Evolutionary conservation across 2,113 vertebrate genomes (phyloP), one percentile per base, ranked within the genome.

Genomic region (Plecotus auritus): DNA sequence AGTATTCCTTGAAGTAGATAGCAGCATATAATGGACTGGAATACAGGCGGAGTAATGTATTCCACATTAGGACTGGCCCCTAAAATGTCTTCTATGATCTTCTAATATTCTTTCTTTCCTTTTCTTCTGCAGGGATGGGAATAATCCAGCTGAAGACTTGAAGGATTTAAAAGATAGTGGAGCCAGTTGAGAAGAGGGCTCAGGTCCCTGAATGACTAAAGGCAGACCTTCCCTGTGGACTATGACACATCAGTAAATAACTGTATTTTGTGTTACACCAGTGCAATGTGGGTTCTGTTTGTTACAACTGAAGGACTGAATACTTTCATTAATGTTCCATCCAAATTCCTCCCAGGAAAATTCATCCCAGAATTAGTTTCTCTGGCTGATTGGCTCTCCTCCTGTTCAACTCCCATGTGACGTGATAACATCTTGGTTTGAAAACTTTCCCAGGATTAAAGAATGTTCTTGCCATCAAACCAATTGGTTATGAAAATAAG

Each of bases 401-500:
- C 9, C 12, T 84, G 18, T 17, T 94, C 20, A 78, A 26, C 13
- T 64, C 17, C 20, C 77, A 49, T 54, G 56, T 80, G n/a, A 37
- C 10, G 4, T 76, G 42, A 10, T 87, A 73, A 85, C 1, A 37
- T n/a, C 26, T 88, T 83, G 16, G 9, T 80, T 80, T 86, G 26
- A 83, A 83, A 86, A 7, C 32, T 89, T 95, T 93, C 32, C 54
- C 56, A 83, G 45, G 35, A 87, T 69, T 82, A 47, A 88, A 54
- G 30, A 73, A 85, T 78, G 10, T 73, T 9, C 35, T 93, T 54
- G 80, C 0, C 7, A 88, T 81, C 12, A 83, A 87, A 40, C 32
- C 28, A 90, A 84, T 22, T 76, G n/a, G 87, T 51, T 84, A 23
- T 81, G n/a, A 88, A 95, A 95, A 40, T 72, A 76, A 81, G 85